phyloP scores from a whole-genome alignment of 2,113 vertebrate species.

The Pelodiscus sinensis region DNA sequence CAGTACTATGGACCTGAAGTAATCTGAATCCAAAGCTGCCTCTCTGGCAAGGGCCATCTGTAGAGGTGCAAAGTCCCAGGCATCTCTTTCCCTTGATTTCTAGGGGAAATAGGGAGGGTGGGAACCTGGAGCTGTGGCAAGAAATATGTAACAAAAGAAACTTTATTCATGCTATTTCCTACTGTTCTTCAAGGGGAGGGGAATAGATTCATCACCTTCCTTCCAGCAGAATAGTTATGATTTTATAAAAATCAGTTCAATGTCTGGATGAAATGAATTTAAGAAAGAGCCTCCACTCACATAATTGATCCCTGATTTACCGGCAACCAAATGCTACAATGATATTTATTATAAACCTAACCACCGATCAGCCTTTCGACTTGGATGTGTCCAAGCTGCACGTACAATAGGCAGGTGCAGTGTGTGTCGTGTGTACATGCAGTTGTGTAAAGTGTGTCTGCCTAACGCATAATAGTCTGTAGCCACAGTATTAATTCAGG shows the following conservation, averaged over 20 bases:
- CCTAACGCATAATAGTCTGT: not conserved
- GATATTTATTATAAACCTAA: not conserved
- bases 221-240: not conserved
- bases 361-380: not conserved
- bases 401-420: no score
- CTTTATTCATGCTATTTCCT: not conserved
- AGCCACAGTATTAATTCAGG: not conserved
- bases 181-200: not conserved
- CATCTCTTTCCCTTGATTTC: not conserved
- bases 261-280: not conserved
- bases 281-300: not conserved
- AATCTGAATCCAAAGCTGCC: not conserved
- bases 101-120: not conserved
- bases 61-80: not conserved
- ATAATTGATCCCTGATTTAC: not conserved
- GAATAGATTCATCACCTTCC: not conserved
- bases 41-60: not conserved
- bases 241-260: not conserved
- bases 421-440: not conserved
- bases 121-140: not conserved
- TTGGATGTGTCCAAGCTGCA: not conserved
- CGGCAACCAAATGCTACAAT: not conserved
- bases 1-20: not conserved
- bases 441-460: not conserved
- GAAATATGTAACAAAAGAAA: constrained; percentile 47